Base-by-base conservation (phyloP, 1,140 invertebrate species). In the Alviniconcha marisindica region DNA sequence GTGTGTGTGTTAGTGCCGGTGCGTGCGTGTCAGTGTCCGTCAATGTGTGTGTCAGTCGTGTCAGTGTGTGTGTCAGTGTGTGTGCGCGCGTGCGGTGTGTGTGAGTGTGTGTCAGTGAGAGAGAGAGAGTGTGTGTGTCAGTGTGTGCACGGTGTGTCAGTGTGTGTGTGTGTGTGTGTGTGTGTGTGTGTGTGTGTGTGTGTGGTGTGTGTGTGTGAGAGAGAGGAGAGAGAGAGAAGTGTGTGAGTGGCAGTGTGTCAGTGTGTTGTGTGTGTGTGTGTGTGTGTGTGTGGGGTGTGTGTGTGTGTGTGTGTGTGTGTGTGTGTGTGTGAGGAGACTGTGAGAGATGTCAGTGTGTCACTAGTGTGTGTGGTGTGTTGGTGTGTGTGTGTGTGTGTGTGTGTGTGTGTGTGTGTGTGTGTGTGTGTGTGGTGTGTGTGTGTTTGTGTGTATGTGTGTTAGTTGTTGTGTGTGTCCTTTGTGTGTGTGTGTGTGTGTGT, bases 161-260 rank as follows among this genome's bases (percentile, higher is more conserved):
- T 66, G 60, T 66, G 60, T 66, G 60, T 66, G 60, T 66, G 60
- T 66, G 60, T 66, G 60, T 66, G 60, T 66, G 60, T 66, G 60
- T 66, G 60, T 66, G 60, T 1, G 60, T 66, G 60, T 66, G 60
- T 66, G 60, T 66, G 60, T 66, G 60, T 66, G 60, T 66, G 60
- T 66, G 60, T 66, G 60, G 48, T 36, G 33, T 40, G 71, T 40
- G 33, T 36, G 33, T 74, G 33, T 36, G 33, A n/a, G n/a, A n/a
- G n/a, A n/a, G n/a, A n/a, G n/a, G n/a, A n/a, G n/a, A n/a, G n/a
- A n/a, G n/a, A n/a, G n/a, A n/a, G n/a, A n/a, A n/a, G n/a, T n/a
- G n/a, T n/a, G n/a, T n/a, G n/a, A n/a, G n/a, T n/a, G n/a, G n/a
- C n/a, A n/a, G n/a, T n/a, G n/a, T n/a, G n/a, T n/a, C n/a, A n/a